Evolutionary conservation across 2,113 vertebrate species (phyloP), one percentile per base, ranked within the genome.

Genomic region (Australoheros scitulus): DNA sequence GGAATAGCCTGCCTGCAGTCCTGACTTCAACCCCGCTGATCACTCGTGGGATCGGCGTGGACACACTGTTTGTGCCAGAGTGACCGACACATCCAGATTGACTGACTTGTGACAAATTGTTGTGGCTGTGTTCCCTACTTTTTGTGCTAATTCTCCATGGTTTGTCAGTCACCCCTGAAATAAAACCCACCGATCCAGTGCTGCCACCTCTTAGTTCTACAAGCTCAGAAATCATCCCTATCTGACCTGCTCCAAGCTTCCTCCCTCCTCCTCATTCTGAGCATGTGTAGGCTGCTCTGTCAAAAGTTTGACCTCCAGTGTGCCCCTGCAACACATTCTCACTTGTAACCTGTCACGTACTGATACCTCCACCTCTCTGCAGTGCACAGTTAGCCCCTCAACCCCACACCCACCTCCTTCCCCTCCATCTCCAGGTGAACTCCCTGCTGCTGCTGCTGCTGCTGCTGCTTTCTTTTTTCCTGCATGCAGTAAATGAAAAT

Each of bases 341-440:
- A 52, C 65, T 70, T 43, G 17, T 32, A 52, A 72, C 24, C 65
- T 72, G 47, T 55, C 68, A 55, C 47, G 55, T n/a, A 34, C 47
- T 55, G 68, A 55, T 26, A n/a, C 4, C 4, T 55, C 47, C 26
- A 55, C 26, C 70, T 61, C 60, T 38, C 32, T 76, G 41, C 41
- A 50, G 55, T 55, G 32, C 47, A 80, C 41, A 41, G 60, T 59
- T 81, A 79, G 36, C 68, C 32, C 2, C 36, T 68, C 70, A 75
- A n/a, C 72, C 60, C 76, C 56, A 41, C 60, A 77, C 59, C 38
- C 34, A 41, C 74, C 74, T 20, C 50, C 74, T 57, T 43, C 18
- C 47, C 47, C 68, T 55, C 68, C 52, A 18, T 77, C 76, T n/a
- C 24, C 22, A 61, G 56, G 76, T 88, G 24, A 79, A 80, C 50